phyloP scores from a whole-genome alignment of 2,113 vertebrate genomes.

The Hucho hucho region DNA sequence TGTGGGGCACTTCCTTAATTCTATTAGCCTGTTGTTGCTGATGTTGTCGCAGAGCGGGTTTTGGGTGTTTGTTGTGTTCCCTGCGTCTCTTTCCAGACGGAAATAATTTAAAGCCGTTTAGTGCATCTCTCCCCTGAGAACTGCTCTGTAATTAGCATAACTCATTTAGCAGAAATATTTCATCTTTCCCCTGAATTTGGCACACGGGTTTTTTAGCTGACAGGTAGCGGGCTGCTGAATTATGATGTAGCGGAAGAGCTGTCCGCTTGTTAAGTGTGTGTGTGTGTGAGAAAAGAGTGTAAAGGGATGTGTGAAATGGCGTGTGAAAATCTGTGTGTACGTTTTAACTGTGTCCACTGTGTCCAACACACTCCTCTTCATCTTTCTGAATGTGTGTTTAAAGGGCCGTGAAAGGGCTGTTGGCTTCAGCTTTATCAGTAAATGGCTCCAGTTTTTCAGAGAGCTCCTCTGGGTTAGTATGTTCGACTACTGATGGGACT shows the following conservation, averaged over 20 bases:
- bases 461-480: slow-evolving; percentile 47
- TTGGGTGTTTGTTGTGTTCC: slow-evolving; percentile 35
- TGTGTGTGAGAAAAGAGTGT: slow-evolving; percentile 14
- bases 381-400: slow-evolving; percentile 25
- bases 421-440: slow-evolving; percentile 56
- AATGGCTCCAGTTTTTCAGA: slow-evolving; percentile 48
- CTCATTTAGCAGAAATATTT: slow-evolving; percentile 80
- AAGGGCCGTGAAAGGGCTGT: not conserved
- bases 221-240: slow-evolving; percentile 41
- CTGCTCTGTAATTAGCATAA: slow-evolving; percentile 78
- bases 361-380: not conserved
- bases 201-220: slow-evolving; percentile 9
- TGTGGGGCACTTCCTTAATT: slow-evolving; percentile 40
- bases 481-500: slow-evolving; percentile 27
- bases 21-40: slow-evolving; percentile 46
- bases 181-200: slow-evolving; percentile 66
- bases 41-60: slow-evolving; percentile 44
- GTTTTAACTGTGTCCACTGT: not conserved
- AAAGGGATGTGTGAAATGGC: slow-evolving; percentile 10
- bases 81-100: slow-evolving; percentile 70
- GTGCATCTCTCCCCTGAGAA: slow-evolving; percentile 64
- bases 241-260: slow-evolving; percentile 70
- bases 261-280: slow-evolving; percentile 55
- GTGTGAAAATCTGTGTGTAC: slow-evolving; percentile 3
- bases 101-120: slow-evolving; percentile 80